Evolutionary conservation across 2,888 invertebrate species (phyloP).

Genomic region (Synergus umbraculus): DNA sequence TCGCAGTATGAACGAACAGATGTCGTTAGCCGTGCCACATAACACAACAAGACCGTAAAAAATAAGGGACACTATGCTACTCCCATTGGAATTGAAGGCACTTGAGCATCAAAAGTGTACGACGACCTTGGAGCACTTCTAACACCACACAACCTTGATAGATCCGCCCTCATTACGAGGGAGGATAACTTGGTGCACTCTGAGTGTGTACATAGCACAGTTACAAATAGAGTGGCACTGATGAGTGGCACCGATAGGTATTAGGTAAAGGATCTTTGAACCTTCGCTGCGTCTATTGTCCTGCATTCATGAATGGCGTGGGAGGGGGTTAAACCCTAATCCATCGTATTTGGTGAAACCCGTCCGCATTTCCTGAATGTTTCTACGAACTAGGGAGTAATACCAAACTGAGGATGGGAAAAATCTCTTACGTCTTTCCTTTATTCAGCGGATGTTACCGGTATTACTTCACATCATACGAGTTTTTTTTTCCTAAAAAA

Average conservation of each 20-base stretch:
- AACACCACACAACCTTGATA: slow-evolving; percentile 36
- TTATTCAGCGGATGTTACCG: slow-evolving; percentile 21
- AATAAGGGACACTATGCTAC: slow-evolving; percentile 12
- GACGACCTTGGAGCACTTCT: slow-evolving; percentile 40
- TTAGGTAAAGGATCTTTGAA: slow-evolving; percentile 31
- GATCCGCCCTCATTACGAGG: slow-evolving; percentile 44
- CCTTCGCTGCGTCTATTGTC: slow-evolving; percentile 59
- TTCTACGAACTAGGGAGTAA: slow-evolving; percentile 51
- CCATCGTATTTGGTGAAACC: slow-evolving; percentile 72
- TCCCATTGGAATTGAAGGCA: slow-evolving; percentile 17
- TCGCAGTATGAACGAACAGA: slow-evolving; percentile 33
- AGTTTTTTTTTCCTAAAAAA: neutral
- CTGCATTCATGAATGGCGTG: slow-evolving; percentile 55
- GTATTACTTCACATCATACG: slow-evolving; percentile 7
- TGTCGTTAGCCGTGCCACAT: slow-evolving; percentile 31
- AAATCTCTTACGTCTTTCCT: slow-evolving; percentile 25
- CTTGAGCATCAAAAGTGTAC: slow-evolving; percentile 15
- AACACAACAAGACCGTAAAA: slow-evolving; percentile 20
- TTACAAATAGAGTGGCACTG: slow-evolving; percentile 50
- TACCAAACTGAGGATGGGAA: slow-evolving; percentile 3
- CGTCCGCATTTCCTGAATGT: slow-evolving; percentile 66
- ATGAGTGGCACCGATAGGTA: slow-evolving; percentile 41
- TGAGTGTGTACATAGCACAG: slow-evolving; percentile 40
- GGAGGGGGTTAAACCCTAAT: slow-evolving; percentile 69
- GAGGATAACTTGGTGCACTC: slow-evolving; percentile 47